Evolutionary conservation across 2,888 invertebrate species (phyloP).

Genomic region (Gymnosoma rotundatum): DNA sequence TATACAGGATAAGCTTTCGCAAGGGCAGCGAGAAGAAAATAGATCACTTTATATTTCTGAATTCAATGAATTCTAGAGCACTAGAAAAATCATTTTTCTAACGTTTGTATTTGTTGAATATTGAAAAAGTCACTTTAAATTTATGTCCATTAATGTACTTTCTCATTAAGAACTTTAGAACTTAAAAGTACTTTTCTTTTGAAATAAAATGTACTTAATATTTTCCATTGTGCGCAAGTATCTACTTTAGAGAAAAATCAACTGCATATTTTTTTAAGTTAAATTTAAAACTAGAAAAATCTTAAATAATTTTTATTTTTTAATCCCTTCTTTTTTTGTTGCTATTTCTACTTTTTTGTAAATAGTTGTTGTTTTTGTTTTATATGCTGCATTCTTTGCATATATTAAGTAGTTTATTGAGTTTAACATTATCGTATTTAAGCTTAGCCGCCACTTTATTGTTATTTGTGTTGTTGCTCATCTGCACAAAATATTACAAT

Average conservation of each 20-base stretch:
- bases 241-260: constrained; percentile 19
- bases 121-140: too few relatives aligned
- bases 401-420: constrained; percentile 69
- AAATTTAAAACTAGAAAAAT: constrained; percentile 39
- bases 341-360: constrained; percentile 27
- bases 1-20: too few relatives aligned
- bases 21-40: too few relatives aligned
- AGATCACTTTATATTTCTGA: too few relatives aligned
- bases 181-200: too few relatives aligned
- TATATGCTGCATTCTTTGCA: constrained; percentile 67
- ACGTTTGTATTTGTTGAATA: too few relatives aligned
- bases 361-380: constrained; percentile 42
- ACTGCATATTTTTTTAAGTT: constrained; percentile 47
- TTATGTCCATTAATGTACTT: too few relatives aligned
- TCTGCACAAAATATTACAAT: constrained; percentile 51
- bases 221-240: constrained; percentile 44
- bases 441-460: constrained; percentile 61
- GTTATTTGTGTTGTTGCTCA: constrained; percentile 56
- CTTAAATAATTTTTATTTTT: constrained; percentile 54
- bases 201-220: too few relatives aligned
- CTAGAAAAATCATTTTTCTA: too few relatives aligned
- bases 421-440: constrained; percentile 65
- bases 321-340: constrained; percentile 55
- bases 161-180: too few relatives aligned
- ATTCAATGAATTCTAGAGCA: too few relatives aligned